These are phyloP conservation scores for Erpobdella octoculata DNA, from an alignment of 2,888 invertebrate species.

Conservation along the genomic window DNA sequence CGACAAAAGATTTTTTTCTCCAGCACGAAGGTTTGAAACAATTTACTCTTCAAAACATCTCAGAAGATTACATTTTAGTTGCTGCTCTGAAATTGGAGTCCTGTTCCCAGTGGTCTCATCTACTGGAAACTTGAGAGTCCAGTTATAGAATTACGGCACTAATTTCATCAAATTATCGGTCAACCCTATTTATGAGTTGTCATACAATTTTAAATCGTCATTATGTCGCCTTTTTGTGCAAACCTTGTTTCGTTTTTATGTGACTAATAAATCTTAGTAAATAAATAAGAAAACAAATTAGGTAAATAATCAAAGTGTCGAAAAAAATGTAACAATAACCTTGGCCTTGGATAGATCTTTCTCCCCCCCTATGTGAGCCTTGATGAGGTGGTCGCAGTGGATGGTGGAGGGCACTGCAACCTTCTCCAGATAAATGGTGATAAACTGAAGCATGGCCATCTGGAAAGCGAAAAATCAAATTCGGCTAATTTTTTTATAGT, in stretches of 20 bases:
- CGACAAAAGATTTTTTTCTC: no score
- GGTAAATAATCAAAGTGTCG: background rate
- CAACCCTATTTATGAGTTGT: no score
- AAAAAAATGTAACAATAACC: slow-evolving; percentile 56
- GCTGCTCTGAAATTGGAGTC: background rate
- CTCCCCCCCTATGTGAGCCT: slow-evolving; percentile 81
- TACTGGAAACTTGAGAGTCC: no score
- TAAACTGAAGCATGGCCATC: slow-evolving; percentile 99
- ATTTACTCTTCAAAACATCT: background rate
- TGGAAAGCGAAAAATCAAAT: slow-evolving; percentile 49
- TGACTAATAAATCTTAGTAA: no score
- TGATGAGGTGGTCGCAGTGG: slow-evolving; percentile 98
- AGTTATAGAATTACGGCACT: no score
- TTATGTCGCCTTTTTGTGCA: background rate
- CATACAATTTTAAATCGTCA: background rate
- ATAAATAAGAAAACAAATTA: no score
- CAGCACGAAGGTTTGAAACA: no score
- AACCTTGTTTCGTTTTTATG: background rate
- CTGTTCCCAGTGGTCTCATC: background rate
- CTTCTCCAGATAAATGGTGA: slow-evolving; percentile 84
- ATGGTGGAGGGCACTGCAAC: slow-evolving; percentile 98
- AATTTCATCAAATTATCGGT: no score
- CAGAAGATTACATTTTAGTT: background rate
- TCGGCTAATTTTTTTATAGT: slow-evolving; percentile 65
- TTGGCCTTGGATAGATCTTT: slow-evolving; percentile 88